Percentiles rank a stretch among this genome's conserved stretches.
Evolutionary conservation across 2,113 vertebrate genomes (phyloP).

Genomic region (Microcebus murinus): DNA sequence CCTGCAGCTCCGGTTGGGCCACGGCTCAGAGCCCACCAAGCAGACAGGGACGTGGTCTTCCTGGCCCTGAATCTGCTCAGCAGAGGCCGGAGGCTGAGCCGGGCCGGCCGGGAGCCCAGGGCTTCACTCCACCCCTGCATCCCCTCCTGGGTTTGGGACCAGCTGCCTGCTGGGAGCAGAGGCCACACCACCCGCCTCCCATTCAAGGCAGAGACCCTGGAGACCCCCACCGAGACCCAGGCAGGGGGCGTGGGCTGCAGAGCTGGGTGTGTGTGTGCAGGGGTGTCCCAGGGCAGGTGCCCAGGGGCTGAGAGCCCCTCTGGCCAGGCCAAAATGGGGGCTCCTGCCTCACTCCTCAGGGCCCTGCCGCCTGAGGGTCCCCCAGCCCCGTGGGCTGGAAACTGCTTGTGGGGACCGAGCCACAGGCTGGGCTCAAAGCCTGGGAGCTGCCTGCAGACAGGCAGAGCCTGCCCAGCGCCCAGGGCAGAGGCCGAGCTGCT

Average conservation of each 20-base stretch:
- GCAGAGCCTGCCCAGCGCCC: neutral
- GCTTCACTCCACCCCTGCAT: accelerated
- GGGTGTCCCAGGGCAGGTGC: neutral
- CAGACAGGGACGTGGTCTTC: neutral
- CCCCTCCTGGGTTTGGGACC: neutral
- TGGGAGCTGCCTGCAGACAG: accelerated
- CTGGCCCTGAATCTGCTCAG: no score
- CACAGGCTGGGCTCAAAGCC: accelerated
- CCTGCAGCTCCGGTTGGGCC: neutral
- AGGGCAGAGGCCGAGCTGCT: accelerated
- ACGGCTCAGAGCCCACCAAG: neutral
- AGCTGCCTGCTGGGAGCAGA: neutral
- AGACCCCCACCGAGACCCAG: neutral
- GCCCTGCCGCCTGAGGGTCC: neutral
- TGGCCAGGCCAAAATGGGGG: neutral
- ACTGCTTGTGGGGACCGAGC: accelerated
- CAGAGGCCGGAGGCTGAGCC: neutral
- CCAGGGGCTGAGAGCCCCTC: neutral
- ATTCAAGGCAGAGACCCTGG: no score
- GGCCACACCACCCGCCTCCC: accelerated
- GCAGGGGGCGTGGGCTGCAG: neutral
- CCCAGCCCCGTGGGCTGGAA: accelerated
- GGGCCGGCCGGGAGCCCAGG: neutral
- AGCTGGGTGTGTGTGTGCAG: accelerated
- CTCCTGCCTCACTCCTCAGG: neutral